These are phyloP conservation scores for Molossus molossus DNA, from an alignment of 2,797 vertebrate genomes.

Conservation along the genomic window DNA sequence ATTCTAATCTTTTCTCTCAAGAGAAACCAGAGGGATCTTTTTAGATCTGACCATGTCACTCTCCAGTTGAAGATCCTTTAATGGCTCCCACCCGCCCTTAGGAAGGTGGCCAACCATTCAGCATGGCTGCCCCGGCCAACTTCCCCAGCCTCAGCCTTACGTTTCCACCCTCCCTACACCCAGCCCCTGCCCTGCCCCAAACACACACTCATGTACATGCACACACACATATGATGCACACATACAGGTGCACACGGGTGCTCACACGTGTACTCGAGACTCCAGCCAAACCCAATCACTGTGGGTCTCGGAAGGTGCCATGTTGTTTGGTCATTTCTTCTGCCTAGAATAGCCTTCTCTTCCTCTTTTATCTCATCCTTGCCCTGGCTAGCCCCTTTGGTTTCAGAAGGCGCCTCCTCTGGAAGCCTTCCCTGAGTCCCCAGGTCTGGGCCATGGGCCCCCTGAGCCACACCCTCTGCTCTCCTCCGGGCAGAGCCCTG, in stretches of 20 bases:
- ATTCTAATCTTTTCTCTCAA: neutral
- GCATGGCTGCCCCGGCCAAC: neutral
- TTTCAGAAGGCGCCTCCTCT: slow-evolving; percentile 35
- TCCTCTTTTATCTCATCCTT: neutral
- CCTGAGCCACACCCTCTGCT: neutral
- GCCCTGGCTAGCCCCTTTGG: neutral
- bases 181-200: neutral
- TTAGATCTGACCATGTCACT: neutral
- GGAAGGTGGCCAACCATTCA: neutral
- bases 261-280: neutral
- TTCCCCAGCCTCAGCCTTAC: neutral
- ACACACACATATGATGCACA: neutral
- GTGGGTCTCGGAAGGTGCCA: neutral
- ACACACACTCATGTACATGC: neutral
- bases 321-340: neutral
- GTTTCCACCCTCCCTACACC: neutral
- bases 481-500: neutral
- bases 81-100: neutral
- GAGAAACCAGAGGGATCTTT: neutral
- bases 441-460: neutral
- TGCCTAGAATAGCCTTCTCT: neutral
- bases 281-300: neutral
- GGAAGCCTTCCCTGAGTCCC: neutral
- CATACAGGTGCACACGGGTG: neutral
- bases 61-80: neutral